Evolutionary conservation across 2,797 vertebrate species (phyloP).

Genomic region (Pangasius djambal): DNA sequence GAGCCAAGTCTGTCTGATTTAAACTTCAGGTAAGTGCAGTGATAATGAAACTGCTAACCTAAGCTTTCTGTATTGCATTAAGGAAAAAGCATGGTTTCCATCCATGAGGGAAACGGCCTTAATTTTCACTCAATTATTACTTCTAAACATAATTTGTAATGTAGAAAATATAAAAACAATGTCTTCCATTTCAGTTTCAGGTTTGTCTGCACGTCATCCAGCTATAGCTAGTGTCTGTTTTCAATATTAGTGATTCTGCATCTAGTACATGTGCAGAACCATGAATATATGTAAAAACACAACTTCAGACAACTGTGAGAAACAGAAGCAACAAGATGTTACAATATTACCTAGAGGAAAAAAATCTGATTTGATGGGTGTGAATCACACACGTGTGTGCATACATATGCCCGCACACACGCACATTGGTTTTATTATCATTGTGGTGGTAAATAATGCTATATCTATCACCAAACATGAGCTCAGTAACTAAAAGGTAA

Average conservation of each 20-base stretch:
- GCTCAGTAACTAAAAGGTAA: neutral
- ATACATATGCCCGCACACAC: neutral
- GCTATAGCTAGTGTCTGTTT: neutral
- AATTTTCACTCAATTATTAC: neutral
- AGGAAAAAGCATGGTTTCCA: neutral
- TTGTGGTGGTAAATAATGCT: neutral
- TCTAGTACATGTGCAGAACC: neutral
- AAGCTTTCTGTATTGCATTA: neutral
- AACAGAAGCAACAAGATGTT: neutral
- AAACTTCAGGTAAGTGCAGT: slow-evolving; percentile 9
- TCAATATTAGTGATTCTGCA: neutral
- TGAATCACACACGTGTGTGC: too few relatives aligned
- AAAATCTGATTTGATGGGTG: neutral
- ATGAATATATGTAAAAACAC: neutral
- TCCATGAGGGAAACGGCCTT: neutral
- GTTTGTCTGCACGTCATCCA: neutral
- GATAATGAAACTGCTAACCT: neutral
- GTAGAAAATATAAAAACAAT: neutral
- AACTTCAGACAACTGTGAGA: neutral
- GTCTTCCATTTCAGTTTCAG: neutral
- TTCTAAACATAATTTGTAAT: neutral
- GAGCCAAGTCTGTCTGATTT: slow-evolving; percentile 27
- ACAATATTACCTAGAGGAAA: neutral
- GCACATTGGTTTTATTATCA: neutral
- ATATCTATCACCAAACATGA: neutral